phyloP scores from a whole-genome alignment of 2,797 vertebrate genomes.

The Gallinago nigripennis region DNA sequence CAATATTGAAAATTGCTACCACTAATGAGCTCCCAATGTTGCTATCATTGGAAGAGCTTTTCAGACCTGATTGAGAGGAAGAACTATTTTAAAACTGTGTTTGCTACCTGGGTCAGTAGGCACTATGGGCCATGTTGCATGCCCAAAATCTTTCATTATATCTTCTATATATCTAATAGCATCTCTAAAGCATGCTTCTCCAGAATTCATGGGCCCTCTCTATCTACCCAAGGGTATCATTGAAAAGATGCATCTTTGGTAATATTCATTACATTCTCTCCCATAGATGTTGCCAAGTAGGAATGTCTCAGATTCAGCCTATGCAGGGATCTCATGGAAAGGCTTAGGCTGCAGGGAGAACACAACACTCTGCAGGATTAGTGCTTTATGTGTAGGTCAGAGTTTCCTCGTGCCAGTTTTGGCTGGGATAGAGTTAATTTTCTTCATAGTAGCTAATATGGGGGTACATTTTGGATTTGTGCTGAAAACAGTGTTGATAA shows the following conservation, averaged over 20 bases:
- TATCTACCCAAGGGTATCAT: neutral
- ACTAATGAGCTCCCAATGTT: neutral
- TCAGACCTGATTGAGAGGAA: neutral
- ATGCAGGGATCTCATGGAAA: neutral
- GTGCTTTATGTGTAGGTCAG: neutral
- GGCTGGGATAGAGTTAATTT: neutral
- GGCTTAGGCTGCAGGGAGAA: neutral
- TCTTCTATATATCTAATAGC: neutral
- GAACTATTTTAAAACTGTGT: neutral
- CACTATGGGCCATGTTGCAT: neutral
- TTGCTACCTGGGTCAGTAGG: neutral
- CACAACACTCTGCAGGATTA: neutral
- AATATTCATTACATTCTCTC: neutral
- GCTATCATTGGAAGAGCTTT: neutral
- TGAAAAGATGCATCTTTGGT: neutral
- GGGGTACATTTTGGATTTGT: neutral
- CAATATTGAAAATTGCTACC: neutral
- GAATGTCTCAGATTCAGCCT: neutral
- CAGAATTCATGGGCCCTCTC: accelerated
- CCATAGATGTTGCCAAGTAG: neutral
- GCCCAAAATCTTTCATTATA: neutral
- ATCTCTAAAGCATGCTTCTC: neutral
- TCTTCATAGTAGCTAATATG: neutral
- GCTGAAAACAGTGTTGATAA: neutral
- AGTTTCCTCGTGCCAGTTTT: neutral